Base-by-base conservation (phyloP, 2,888 invertebrate genomes). In the Pedicia rivosa region DNA sequence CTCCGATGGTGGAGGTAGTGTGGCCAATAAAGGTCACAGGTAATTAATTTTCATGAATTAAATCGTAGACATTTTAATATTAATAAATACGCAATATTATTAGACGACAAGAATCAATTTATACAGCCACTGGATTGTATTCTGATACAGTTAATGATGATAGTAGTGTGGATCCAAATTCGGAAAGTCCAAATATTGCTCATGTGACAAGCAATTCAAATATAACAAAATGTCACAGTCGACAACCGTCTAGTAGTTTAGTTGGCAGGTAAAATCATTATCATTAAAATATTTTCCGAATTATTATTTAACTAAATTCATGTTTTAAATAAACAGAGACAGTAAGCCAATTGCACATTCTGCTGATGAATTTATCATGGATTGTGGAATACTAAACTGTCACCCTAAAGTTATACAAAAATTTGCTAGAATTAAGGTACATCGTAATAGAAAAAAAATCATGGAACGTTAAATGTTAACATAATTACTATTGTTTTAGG, bases 101-200 rank as follows among this genome's bases (percentile, higher is more conserved):
- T n/a, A 72, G 82, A 55, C 72, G 82, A 59, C 83, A 83, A 68
- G 83, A 84, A 61, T 83, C 83, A 51, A 83, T 83, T 81, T 84
- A 84, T 60, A 80, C 83, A 47, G 82, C 83, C 82, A 84, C 83
- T 30, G 83, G 83, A 20, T 65, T 84, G 40, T 84, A 84, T 57
- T 78, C 82, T 42, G 82, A 82, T 53, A 67, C 73, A 22, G 68
- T 73, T 47, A 68, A 67, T 44, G 74, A 73, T 47, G 67, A 67
- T 43, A 66, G 63, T 37, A 59, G 60, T 44, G 62, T 64, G 45
- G 62, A 59, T 45, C 67, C 65, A 45, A 66, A 63, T 14, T 62
- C 64, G 13, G 66, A 64, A 4, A 66, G 63, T 49, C 44, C 55
- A 55, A 54, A 39, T 65, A 14, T 15, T 14, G 27, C 12, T 50